phyloP scores from a whole-genome alignment of 2,888 invertebrate genomes.

The Drosophila villosipedis region DNA sequence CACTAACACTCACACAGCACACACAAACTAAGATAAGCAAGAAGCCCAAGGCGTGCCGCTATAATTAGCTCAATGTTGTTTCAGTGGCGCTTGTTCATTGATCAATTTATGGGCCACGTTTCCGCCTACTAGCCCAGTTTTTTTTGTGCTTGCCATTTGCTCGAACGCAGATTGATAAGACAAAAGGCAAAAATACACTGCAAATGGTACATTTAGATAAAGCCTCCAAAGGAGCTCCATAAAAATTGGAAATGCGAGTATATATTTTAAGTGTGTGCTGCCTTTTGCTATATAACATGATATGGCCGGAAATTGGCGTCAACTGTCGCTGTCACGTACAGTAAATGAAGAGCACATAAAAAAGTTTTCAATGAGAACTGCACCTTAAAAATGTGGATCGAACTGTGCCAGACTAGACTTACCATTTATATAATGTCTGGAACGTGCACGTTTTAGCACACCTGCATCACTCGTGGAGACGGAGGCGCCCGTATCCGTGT shows the following conservation, averaged over 20 bases:
- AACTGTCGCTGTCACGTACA: conserved; percentile 40
- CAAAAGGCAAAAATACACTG: conserved; percentile 27
- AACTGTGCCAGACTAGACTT: conserved; percentile 57
- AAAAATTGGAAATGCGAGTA: conserved; percentile 21
- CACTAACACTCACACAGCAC: conserved; percentile 15
- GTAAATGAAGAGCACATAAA: neutral
- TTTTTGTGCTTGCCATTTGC: conserved; percentile 13
- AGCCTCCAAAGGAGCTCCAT: conserved; percentile 7
- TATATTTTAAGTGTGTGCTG: neutral
- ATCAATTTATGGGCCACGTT: conserved; percentile 63
- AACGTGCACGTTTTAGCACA: conserved; percentile 82
- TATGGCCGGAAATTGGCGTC: conserved; percentile 50
- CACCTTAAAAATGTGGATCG: conserved; percentile 1
- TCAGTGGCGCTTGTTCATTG: conserved; percentile 50
- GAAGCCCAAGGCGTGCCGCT: conserved; percentile 69
- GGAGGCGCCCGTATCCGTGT: conserved; percentile 82
- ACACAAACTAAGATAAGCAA: conserved; percentile 18
- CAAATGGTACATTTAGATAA: conserved; percentile 58
- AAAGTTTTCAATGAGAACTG: conserved; percentile 33
- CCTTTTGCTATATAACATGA: conserved; percentile 6
- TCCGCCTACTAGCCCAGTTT: conserved; percentile 58
- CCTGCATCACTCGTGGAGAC: conserved; percentile 79
- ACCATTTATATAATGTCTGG: conserved; percentile 85
- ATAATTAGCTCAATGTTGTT: conserved; percentile 64
- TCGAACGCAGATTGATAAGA: conserved; percentile 49